phyloP scores from a whole-genome alignment of 2,888 invertebrate genomes.

The Chrysodeixis includens region DNA sequence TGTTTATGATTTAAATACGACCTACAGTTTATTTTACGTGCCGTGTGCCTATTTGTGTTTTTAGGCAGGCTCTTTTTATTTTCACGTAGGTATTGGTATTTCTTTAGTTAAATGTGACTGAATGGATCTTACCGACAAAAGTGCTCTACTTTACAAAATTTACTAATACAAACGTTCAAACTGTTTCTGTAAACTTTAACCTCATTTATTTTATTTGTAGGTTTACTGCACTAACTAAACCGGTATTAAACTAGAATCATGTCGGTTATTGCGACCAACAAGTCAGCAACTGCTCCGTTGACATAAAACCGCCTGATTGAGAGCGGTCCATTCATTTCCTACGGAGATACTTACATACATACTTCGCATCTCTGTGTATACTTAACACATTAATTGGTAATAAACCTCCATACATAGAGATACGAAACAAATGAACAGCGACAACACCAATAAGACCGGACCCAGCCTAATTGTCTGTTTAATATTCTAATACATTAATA shows the following conservation, averaged over 20 bases:
- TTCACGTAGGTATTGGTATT: not conserved
- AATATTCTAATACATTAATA: not conserved
- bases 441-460: not conserved
- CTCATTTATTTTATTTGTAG: slow-evolving; percentile 16
- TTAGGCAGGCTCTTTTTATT: not conserved
- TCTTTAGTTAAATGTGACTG: not conserved
- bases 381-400: not conserved
- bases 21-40: not conserved
- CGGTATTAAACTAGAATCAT: not conserved
- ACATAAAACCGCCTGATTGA: not conserved
- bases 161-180: slow-evolving; percentile 12
- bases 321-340: not conserved
- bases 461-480: not conserved
- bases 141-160: too few species aligned
- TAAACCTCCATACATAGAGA: too few species aligned
- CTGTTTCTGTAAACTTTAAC: slow-evolving; percentile 24
- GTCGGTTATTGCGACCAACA: not conserved
- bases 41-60: not conserved
- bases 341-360: not conserved
- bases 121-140: too few species aligned
- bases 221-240: slow-evolving; percentile 10
- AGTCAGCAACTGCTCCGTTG: not conserved
- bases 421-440: slow-evolving; percentile 1
- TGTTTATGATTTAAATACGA: slow-evolving; percentile 8
- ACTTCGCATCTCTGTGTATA: not conserved